Evolutionary conservation across 2,113 vertebrate species (phyloP).

Genomic region (Astatoreochromis straeleni): DNA sequence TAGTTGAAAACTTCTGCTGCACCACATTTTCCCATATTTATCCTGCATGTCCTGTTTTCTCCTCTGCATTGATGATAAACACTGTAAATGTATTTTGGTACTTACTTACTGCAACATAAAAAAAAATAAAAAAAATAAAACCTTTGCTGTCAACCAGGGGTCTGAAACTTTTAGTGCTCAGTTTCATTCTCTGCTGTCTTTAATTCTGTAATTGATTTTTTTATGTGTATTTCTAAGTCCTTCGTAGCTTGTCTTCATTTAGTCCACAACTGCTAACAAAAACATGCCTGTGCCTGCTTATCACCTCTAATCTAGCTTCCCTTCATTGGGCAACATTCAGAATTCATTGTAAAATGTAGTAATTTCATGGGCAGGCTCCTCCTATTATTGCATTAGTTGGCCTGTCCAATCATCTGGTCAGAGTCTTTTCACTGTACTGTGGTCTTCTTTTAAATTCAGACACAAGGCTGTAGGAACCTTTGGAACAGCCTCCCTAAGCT

Average conservation of each 20-base stretch:
- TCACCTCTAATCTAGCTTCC: not conserved
- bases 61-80: not conserved
- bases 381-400: not conserved
- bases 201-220: not conserved
- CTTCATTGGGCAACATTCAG: not conserved
- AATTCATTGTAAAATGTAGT: not conserved
- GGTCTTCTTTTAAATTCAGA: not conserved
- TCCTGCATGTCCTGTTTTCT: not conserved
- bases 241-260: not conserved
- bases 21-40: not conserved
- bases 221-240: not conserved
- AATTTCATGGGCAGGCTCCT: not conserved
- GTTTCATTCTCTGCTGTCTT: not conserved
- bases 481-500: not conserved
- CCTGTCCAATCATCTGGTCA: not conserved
- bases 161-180: not conserved
- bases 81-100: not conserved
- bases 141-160: not conserved
- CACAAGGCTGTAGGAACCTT: not conserved
- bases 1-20: not conserved
- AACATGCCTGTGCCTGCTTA: not conserved
- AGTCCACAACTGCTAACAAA: not conserved
- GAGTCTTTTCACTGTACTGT: not conserved
- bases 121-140: accelerated
- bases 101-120: not conserved